Base-by-base conservation (phyloP, 2,888 invertebrate species). In the Saturnia japonica region DNA sequence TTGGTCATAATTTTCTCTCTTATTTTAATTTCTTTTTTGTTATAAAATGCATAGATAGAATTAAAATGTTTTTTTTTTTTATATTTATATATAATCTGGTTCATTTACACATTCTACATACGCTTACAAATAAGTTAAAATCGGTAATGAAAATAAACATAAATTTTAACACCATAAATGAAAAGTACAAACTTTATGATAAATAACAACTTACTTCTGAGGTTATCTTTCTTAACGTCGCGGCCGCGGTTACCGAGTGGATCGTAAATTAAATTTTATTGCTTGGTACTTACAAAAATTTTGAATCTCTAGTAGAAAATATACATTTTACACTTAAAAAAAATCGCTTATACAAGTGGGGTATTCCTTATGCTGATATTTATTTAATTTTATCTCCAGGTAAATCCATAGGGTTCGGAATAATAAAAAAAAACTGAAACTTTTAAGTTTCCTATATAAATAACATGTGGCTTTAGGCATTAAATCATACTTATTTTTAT, bases 241-340 rank as follows among this genome's bases (percentile, higher is more conserved):
- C 25, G 2, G 25, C 51, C 25, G 25, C 57, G 57, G 25, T 54
- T 54, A 22, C 54, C 25, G 25, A 57, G 2, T 57, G 57, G 12
- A 79, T 80, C 86, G 82, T 89, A 88, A 88, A 89, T 88, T 88
- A 83, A 79, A 85, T 87, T 86, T 87, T 88, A 88, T 85, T 85
- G 83, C 85, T 80, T 81, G 81, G 82, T 81, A 85, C 83, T 85
- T 83, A 83, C 81, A 82, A 87, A n/a, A 85, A 86, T 85, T 84
- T 83, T 79, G 83, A 12, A 57, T 57, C 25, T 22, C n/a, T n/a
- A n/a, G 19, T 12, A 57, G 25, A 25, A 57, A 25, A 57, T 12
- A 25, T 25, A 57, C 22, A 57, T n/a, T n/a, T n/a, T n/a, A 51
- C n/a, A 47, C 19, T 16, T 47, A 16, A 54, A 51, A 19, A 51